phyloP scores from a whole-genome alignment of 2,797 vertebrate species.

The Sarcoramphus papa region DNA sequence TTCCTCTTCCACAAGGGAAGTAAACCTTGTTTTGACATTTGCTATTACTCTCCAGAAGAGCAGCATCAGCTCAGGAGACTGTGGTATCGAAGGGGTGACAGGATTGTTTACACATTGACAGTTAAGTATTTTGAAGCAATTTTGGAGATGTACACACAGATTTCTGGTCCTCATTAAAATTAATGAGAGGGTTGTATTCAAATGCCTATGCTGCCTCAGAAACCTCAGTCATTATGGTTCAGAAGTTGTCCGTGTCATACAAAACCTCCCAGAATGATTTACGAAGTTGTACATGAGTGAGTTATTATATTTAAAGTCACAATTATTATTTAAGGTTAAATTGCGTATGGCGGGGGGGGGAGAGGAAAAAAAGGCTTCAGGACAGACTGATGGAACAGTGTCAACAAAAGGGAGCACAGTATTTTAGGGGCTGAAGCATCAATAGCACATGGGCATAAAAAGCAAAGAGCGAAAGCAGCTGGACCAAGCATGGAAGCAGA shows the following conservation, averaged over 20 bases:
- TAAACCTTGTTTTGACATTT: background rate
- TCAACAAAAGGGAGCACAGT: background rate
- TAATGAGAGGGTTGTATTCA: slow-evolving; percentile 38
- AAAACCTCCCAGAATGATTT: slow-evolving; percentile 23
- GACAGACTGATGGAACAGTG: background rate
- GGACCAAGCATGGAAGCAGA: background rate
- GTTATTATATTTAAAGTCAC: background rate
- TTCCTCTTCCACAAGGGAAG: background rate
- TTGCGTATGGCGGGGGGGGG: background rate
- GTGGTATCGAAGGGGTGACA: background rate
- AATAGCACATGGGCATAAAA: background rate
- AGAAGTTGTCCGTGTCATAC: background rate
- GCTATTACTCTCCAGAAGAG: background rate
- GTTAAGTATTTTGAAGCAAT: background rate
- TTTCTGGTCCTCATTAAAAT: slow-evolving; percentile 44
- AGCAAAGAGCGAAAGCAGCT: background rate
- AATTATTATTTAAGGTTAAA: background rate
- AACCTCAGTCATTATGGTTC: slow-evolving; percentile 29
- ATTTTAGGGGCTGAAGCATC: background rate
- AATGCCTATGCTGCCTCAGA: slow-evolving; percentile 8
- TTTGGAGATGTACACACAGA: background rate
- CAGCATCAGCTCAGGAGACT: background rate
- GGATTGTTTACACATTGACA: background rate
- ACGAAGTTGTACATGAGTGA: background rate
- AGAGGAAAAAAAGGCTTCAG: background rate